These are phyloP conservation scores for Alligator mississippiensis DNA, from an alignment of 2,113 vertebrate genomes.

Conservation along the genomic window DNA sequence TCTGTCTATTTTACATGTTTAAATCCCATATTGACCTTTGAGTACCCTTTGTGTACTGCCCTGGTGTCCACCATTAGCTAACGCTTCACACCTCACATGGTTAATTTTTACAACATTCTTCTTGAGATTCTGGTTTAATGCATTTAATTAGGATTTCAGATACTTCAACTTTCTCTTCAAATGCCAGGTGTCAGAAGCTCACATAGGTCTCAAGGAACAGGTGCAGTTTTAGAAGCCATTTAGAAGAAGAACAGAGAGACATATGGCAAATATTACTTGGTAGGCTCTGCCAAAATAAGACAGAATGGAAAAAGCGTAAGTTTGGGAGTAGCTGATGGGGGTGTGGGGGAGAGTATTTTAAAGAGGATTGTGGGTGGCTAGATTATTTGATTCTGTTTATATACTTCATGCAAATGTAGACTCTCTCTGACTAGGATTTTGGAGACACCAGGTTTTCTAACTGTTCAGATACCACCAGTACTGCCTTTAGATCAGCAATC, in stretches of 20 bases:
- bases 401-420: neutral
- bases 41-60: neutral
- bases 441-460: neutral
- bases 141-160: slow-evolving; percentile 4
- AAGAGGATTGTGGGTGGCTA: accelerated
- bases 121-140: neutral
- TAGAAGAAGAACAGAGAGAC: slow-evolving; percentile 29
- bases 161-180: slow-evolving; percentile 23
- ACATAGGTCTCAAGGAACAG: slow-evolving; percentile 45
- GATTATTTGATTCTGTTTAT: neutral
- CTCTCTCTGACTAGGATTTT: neutral
- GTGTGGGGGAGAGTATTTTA: neutral
- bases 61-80: neutral
- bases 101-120: neutral
- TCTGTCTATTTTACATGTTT: neutral
- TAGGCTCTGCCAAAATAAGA: neutral
- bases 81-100: neutral
- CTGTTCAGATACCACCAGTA: neutral
- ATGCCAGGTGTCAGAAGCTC: slow-evolving; percentile 45
- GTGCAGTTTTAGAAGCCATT: slow-evolving; percentile 47
- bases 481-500: neutral
- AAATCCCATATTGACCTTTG: neutral
- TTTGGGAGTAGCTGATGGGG: neutral
- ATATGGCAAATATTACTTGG: slow-evolving; percentile 61
- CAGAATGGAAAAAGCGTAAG: neutral